Evolutionary conservation across 2,797 vertebrate genomes (phyloP), one percentile per base, ranked within the genome.

Genomic region (Hypotaenidia okinawae): DNA sequence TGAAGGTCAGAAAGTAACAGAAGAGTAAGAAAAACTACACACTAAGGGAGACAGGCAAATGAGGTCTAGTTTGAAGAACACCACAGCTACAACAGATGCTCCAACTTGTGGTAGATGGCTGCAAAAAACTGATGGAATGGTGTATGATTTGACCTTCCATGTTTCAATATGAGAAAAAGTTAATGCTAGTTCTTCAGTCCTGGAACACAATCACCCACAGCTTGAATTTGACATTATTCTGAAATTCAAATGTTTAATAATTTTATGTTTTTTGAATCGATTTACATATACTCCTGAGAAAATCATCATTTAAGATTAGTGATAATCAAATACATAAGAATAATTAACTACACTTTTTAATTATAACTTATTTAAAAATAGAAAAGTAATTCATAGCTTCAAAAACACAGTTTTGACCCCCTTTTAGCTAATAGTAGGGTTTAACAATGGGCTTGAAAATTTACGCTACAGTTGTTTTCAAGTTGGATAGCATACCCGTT

Each of bases 381-480:
- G 32, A 81, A 67, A 91, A 92, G 54, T 83, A 73, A 78, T 72
- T 84, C 11, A 58, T 52, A 67, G 22, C 28, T 86, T 94, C 23
- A 96, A 84, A 94, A 94, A 88, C 66, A 96, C 58, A 86, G 16
- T 63, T 95, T 24, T 76, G 23, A 86, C 59, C n/a, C 57, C n/a
- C 11, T 79, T 90, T 95, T 70, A 77, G 41, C 13, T 69, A 80
- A 9, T 54, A 93, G 47, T 8, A 87, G n/a, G 32, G 75, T 30
- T 87, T 76, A 6, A 68, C 63, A 74, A 82, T 32, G 39, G 59
- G 13, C 21, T 91, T 62, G 25, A 83, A 80, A 72, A 80, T 77
- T 52, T 70, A 43, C 8, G 11, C 47, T 90, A 94, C 43, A 88
- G 45, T 87, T 47, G 77, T 90, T 85, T 87, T 75, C 43, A 84